Evolutionary conservation across 2,113 vertebrate species (phyloP).

Genomic region (Pavo muticus): DNA sequence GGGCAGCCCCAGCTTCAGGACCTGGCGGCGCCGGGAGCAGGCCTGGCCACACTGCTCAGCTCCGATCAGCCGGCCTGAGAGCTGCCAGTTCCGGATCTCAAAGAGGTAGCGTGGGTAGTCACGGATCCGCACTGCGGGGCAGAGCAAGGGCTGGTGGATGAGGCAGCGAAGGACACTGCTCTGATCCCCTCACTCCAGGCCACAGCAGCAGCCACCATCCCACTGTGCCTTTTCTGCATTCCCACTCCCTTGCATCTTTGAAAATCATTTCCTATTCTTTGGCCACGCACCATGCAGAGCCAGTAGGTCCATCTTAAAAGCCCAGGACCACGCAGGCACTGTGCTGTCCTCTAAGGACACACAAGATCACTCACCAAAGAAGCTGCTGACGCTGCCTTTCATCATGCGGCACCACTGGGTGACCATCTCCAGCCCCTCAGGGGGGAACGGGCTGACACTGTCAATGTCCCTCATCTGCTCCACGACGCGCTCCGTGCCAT

Average conservation of each 20-base stretch:
- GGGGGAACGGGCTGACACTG: conserved; percentile 87
- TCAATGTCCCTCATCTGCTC: conserved; percentile 92
- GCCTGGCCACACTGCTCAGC: conserved; percentile 91
- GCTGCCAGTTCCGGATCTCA: conserved; percentile 94
- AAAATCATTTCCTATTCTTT: not conserved
- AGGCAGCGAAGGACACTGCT: not conserved
- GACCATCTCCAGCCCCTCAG: conserved; percentile 88
- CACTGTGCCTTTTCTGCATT: not conserved
- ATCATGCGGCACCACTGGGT: conserved; percentile 96
- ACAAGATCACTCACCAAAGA: conserved; percentile 84
- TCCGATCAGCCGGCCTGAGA: conserved; percentile 89
- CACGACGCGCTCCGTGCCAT: conserved; percentile 86
- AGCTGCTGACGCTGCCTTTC: conserved; percentile 87
- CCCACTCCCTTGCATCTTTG: not conserved
- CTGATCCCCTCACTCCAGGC: not conserved
- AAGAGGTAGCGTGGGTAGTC: conserved; percentile 97
- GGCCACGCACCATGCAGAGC: fast-evolving
- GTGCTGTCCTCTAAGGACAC: not conserved
- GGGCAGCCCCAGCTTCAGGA: conserved; percentile 87
- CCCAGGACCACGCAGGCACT: not conserved
- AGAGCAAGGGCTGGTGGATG: not conserved
- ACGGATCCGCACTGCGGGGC: conserved; percentile 85
- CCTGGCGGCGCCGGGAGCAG: conserved; percentile 86
- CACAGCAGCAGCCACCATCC: fast-evolving
- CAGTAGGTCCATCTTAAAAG: not conserved